Base-by-base conservation (phyloP, 2,797 vertebrate genomes). In the Picus viridis region DNA sequence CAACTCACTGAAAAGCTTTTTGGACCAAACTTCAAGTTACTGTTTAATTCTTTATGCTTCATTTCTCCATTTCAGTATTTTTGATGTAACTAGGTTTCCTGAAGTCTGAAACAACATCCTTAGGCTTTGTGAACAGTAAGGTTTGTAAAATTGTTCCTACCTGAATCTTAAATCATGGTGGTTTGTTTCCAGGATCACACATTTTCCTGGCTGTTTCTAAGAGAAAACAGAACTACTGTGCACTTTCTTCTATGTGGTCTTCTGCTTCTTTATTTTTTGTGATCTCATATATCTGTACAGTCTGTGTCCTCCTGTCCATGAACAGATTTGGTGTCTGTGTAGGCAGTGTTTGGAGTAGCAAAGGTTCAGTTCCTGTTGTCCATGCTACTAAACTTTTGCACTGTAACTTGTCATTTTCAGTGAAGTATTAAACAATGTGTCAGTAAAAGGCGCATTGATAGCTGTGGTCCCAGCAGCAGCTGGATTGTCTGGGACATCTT, bases 1-100 rank as follows among this genome's bases (percentile, higher is more conserved):
- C 91, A 81, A 45, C 87, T 81, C 63, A 49, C 80, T 92, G 93
- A 88, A 95, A 93, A 93, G 87, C 82, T 86, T 92, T 94, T 83
- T 81, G 91, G 70, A 92, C 51, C 43, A 83, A 72, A 72, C 88
- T 89, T 89, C 69, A 73, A 72, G 76, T 94, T 80, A 20, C 70
- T n/a, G 43, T 78, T 93, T 67, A 89, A 16, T 81, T 78, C 79
- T 67, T 92, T 53, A 61, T 72, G 73, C 39, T 83, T 92, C 30
- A 1, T 90, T 85, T 92, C 36, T 91, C 41, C 12, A 23, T 88
- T 65, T 67, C 29, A 26, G 30, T 73, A 17, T 64, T 89, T 95
- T 86, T 58, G 34, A 69, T 75, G 47, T 72, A 36, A n/a, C 61
- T 75, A 43, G 22, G 16, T 83, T 93, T 90, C 47, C 63, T 54